A percentile compares a stretch with the other conserved stretches of the same genome.
These are phyloP conservation scores for Dione vanillae DNA, from an alignment of 2,888 invertebrate species.

Conservation along the genomic window DNA sequence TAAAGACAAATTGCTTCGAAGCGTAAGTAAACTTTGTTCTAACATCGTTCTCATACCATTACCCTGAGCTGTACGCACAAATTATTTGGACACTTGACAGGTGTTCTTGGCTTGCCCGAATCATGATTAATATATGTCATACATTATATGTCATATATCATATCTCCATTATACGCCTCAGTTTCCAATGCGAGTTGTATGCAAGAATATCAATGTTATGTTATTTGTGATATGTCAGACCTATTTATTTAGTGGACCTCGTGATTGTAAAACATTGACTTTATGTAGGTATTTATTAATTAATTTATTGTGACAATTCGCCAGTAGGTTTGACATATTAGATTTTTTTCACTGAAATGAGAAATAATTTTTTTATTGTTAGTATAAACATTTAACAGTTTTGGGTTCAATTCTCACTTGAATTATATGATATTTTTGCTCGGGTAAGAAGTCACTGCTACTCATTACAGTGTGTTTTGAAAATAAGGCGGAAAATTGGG, in stretches of 20 bases:
- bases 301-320: too few species aligned
- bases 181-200: conserved; percentile 36
- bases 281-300: not conserved
- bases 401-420: too few species aligned
- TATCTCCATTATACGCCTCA: conserved; percentile 13
- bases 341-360: too few species aligned
- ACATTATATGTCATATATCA: conserved; percentile 26
- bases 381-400: too few species aligned
- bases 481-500: too few species aligned
- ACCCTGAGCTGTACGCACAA: conserved; percentile 23
- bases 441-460: too few species aligned
- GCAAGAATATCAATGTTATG: conserved; percentile 11
- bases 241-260: not conserved
- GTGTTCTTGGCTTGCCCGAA: conserved; percentile 33
- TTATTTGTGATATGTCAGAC: conserved; percentile 22
- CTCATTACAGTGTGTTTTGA: too few species aligned
- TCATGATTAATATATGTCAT: conserved; percentile 30
- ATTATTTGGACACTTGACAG: conserved; percentile 30
- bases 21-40: not conserved
- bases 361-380: too few species aligned
- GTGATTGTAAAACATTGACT: not conserved
- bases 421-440: too few species aligned
- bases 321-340: too few species aligned
- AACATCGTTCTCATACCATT: conserved; percentile 25
- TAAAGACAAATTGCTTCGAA: too few species aligned